These are phyloP conservation scores for Nomada flava DNA, from an alignment of 2,888 invertebrate species.

Conservation along the genomic window DNA sequence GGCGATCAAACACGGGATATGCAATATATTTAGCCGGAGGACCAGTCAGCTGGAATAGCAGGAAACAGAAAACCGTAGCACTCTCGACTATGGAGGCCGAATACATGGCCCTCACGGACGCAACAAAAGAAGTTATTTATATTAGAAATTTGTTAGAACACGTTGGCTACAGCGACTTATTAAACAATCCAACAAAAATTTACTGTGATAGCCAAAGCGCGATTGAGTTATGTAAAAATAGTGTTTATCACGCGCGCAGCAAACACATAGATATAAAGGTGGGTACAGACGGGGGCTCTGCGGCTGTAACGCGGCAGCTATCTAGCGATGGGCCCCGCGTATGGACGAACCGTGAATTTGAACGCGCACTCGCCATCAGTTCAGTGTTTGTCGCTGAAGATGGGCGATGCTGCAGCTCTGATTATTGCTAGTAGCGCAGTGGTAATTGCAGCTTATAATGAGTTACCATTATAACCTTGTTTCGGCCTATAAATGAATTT, in stretches of 20 bases:
- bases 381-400: too few species aligned
- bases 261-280: conserved; percentile 21
- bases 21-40: conserved; percentile 2
- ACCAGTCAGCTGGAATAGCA: conserved; percentile 17
- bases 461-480: too few species aligned
- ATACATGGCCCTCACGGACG: conserved; percentile 9
- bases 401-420: too few species aligned
- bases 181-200: not conserved
- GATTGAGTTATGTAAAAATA: conserved; percentile 25
- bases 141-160: conserved; percentile 6
- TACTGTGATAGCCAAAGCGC: conserved; percentile 31
- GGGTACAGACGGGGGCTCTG: too few species aligned
- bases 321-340: too few species aligned
- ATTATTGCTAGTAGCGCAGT: too few species aligned
- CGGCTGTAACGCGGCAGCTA: too few species aligned
- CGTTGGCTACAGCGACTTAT: not conserved
- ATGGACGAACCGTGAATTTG: too few species aligned
- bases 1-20: conserved; percentile 18
- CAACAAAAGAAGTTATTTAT: conserved; percentile 13
- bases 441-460: too few species aligned
- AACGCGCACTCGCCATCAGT: too few species aligned
- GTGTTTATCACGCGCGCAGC: conserved; percentile 15
- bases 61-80: conserved; percentile 27
- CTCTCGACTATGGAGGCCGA: conserved; percentile 36
- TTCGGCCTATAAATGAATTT: too few species aligned